Conservation (phyloP, 2,888 invertebrate species). For the Nemoura dubitans region DNA sequence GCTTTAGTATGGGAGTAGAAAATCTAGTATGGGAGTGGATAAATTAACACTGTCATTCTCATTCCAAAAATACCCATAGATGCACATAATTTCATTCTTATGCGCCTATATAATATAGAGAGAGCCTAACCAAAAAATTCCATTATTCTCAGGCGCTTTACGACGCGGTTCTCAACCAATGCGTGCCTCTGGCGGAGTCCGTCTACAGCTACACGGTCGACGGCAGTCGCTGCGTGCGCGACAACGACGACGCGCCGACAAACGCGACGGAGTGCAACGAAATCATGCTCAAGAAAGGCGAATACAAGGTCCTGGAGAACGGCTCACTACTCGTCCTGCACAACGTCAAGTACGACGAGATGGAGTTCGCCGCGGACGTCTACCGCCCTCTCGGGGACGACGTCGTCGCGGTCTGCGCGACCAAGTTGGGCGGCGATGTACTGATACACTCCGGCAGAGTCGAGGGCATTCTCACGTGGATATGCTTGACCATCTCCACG, state of each 20-base stretch:
- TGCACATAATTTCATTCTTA: too few species aligned
- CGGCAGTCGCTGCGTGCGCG: constrained; percentile 1
- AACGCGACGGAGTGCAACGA: background rate
- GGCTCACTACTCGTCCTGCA: constrained; percentile 37
- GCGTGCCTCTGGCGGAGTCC: constrained; percentile 28
- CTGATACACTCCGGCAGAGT: constrained; percentile 51
- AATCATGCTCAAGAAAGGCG: constrained; percentile 37
- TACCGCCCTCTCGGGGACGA: constrained; percentile 17
- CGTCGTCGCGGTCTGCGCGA: constrained; percentile 28
- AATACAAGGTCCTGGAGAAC: constrained; percentile 47
- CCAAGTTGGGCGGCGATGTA: background rate
- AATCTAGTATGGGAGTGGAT: too few species aligned
- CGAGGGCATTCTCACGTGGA: constrained; percentile 55
- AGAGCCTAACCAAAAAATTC: too few species aligned
- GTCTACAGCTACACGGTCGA: background rate
- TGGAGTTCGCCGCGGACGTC: background rate
- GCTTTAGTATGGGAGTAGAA: too few species aligned
- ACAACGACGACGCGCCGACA: background rate
- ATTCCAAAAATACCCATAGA: too few species aligned
- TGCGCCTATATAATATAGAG: too few species aligned
- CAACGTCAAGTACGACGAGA: constrained; percentile 9
- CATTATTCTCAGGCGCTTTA: background rate
- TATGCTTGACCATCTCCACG: constrained; percentile 57
- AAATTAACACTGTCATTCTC: too few species aligned
- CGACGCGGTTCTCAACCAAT: constrained; percentile 13